Evolutionary conservation across 2,797 vertebrate genomes (phyloP), one percentile per base, ranked within the genome.

Genomic region (Hydrolagus colliei): DNA sequence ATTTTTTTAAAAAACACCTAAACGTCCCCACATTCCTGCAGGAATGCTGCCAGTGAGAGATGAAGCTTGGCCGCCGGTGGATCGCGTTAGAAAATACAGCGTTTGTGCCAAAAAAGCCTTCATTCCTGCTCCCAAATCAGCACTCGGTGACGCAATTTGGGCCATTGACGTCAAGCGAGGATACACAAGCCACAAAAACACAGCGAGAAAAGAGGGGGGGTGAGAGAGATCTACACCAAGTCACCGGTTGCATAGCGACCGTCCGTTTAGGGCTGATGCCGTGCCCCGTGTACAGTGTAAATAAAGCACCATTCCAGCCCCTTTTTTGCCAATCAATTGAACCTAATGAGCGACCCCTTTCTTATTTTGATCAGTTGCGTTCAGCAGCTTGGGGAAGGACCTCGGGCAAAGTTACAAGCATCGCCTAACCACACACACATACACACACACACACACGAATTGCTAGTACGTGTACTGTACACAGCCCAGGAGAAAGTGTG

Each of bases 71-170:
- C 18, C 65, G 63, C n/a, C 1, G 41, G 41, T 52, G 1, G 41
- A 52, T 52, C 41, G 41, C 6, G 41, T 4, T 68, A 67, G 65
- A 35, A 67, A 71, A 84, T n/a, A 16, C 65, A 84, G 79, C 18
- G 32, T 71, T 71, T 52, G 65, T 52, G 67, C 4, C 79, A 84
- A 18, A 27, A 27, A 27, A 82, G 12, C 22, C 78, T 10, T 11
- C 32, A 10, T 8, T 52, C 32, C 10, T 65, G 10, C 8, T 32
- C 61, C 65, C n/a, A 71, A 27, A 35, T 52, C 79, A 18, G 63
- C 65, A 11, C 79, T 71, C 79, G 71, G n/a, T 84, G 79, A 71
- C 32, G 79, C 65, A 52, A 35, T 22, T 63, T 71, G 63, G 63
- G 2, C 79, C 32, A 4, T 82, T 82, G 65, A 84, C 79, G 65